These are phyloP conservation scores for Garrulus glandarius DNA, from an alignment of 2,797 vertebrate genomes.

Conservation along the genomic window DNA sequence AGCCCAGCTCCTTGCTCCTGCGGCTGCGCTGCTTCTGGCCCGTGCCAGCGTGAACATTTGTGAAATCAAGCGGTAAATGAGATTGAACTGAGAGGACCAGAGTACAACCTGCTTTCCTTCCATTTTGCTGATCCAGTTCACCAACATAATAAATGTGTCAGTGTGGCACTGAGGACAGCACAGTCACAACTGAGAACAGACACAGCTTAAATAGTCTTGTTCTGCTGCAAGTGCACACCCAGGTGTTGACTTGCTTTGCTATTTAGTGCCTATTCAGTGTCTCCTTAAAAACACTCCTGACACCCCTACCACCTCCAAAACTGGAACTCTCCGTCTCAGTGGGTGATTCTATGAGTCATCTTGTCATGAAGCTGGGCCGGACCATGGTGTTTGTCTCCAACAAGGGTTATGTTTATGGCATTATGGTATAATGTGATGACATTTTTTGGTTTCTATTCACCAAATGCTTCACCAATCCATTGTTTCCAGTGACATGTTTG, in stretches of 20 bases:
- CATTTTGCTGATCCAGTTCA: constrained; percentile 1
- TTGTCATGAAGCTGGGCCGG: not conserved
- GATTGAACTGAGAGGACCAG: not conserved
- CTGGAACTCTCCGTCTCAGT: not conserved
- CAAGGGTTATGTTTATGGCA: not conserved
- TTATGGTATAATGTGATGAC: not conserved
- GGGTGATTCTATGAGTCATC: not conserved
- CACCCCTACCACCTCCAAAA: not conserved
- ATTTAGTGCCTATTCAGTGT: not conserved
- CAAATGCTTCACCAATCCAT: not conserved
- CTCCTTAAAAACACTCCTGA: not conserved
- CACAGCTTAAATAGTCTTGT: not conserved
- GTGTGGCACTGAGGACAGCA: not conserved
- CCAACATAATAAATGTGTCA: not conserved
- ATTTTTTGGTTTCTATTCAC: not conserved
- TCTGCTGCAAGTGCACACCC: not conserved
- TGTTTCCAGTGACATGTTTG: not conserved
- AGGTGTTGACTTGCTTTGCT: not conserved
- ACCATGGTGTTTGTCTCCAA: not conserved
- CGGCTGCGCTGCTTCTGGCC: not conserved
- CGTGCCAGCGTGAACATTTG: not conserved
- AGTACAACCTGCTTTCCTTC: not conserved
- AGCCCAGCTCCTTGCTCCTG: not conserved
- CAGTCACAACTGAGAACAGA: not conserved
- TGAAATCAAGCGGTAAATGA: constrained; percentile 15